Conservation (phyloP, 2,113 vertebrate genomes). For the Pangasianodon hypophthalmus region DNA sequence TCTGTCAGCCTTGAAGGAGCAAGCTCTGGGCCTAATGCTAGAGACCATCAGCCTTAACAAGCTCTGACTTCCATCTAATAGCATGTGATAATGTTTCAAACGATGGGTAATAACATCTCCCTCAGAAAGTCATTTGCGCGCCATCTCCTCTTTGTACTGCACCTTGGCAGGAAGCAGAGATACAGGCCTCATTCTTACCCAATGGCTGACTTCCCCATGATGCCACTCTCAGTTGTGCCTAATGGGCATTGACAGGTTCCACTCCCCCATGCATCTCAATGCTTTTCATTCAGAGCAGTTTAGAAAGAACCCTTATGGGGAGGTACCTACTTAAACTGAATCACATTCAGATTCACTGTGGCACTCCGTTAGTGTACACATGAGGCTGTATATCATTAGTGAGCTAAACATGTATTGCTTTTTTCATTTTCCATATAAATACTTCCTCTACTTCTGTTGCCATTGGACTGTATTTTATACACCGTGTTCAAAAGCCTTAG, state of each 20-base stretch:
- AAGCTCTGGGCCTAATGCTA: slow-evolving; percentile 35
- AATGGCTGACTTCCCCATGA: slow-evolving; percentile 29
- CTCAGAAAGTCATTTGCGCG: slow-evolving; percentile 67
- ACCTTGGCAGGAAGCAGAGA: slow-evolving; percentile 27
- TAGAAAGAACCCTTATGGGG: neutral
- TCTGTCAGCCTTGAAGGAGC: slow-evolving; percentile 25
- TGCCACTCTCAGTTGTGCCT: slow-evolving; percentile 12
- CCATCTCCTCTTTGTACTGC: slow-evolving; percentile 50
- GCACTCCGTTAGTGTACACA: neutral
- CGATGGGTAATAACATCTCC: slow-evolving; percentile 63
- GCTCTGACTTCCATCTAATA: slow-evolving; percentile 68
- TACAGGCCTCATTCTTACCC: slow-evolving; percentile 2
- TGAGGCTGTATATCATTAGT: neutral
- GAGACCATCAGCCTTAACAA: slow-evolving; percentile 67
- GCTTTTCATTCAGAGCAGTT: slow-evolving; percentile 21
- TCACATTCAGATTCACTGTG: neutral
- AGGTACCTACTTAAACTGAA: neutral
- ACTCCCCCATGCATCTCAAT: slow-evolving; percentile 39
- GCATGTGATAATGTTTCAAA: slow-evolving; percentile 70
- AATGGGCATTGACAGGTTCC: slow-evolving; percentile 48
- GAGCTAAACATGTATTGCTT: neutral
- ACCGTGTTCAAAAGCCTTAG: neutral
- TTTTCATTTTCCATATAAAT: neutral
- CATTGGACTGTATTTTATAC: neutral
- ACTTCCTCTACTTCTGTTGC: neutral